These are phyloP conservation scores for Hyles vespertilio DNA, from an alignment of 1,140 invertebrate species.

Conservation along the genomic window DNA sequence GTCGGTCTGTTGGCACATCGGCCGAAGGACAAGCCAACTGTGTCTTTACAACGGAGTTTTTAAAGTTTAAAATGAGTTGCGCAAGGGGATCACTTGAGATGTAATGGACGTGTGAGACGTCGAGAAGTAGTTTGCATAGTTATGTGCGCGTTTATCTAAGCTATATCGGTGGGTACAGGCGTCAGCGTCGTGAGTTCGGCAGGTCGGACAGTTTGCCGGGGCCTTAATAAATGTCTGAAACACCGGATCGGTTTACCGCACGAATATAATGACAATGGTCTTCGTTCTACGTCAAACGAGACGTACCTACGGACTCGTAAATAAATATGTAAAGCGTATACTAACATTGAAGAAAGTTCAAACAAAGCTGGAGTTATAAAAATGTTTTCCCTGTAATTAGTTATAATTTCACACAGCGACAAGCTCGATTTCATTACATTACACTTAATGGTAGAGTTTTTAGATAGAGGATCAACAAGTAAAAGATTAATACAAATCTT, in stretches of 20 bases:
- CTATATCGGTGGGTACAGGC: constrained; percentile 56
- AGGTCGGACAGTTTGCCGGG: constrained; percentile 31
- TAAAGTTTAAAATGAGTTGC: constrained; percentile 36
- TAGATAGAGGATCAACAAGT: no score
- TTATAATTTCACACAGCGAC: no score
- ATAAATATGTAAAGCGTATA: no score
- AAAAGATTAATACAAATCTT: no score
- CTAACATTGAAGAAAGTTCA: no score
- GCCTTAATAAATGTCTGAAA: constrained; percentile 44
- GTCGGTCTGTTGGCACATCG: constrained; percentile 8
- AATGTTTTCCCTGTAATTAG: no score
- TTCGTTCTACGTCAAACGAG: background rate
- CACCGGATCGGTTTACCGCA: constrained; percentile 28
- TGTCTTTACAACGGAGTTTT: constrained; percentile 18
- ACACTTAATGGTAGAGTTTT: no score
- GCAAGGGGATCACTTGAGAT: constrained; percentile 20
- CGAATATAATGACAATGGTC: no score
- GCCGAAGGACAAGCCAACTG: constrained; percentile 21
- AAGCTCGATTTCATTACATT: no score
- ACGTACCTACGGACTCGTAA: no score
- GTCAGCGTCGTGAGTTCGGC: constrained; percentile 29
- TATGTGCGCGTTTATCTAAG: constrained; percentile 68
- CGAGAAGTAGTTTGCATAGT: constrained; percentile 65
- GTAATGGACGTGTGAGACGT: constrained; percentile 21
- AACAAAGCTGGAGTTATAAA: no score